Conservation (phyloP, 2,888 invertebrate species). For the Acanthosepion pharaonis region DNA sequence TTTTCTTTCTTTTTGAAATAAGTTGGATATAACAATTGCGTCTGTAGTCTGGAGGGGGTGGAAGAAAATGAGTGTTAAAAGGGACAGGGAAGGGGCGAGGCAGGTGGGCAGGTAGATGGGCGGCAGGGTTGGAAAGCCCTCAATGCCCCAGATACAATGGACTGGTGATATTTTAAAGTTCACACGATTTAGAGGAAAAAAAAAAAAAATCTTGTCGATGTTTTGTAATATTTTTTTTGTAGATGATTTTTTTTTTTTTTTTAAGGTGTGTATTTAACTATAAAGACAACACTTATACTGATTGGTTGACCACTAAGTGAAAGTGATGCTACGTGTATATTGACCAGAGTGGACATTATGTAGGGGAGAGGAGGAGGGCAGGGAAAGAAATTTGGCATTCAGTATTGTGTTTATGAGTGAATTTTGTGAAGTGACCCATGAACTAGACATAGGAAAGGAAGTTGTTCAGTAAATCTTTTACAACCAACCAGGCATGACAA, state of each 20-base stretch:
- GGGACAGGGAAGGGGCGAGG: too few species aligned
- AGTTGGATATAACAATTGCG: not conserved
- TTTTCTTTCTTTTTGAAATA: not conserved
- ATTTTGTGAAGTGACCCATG: not conserved
- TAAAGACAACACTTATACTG: not conserved
- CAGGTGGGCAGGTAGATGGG: not conserved
- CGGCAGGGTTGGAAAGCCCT: not conserved
- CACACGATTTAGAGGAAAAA: not conserved
- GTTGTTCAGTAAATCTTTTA: conserved; percentile 13
- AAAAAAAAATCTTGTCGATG: not conserved
- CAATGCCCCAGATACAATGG: not conserved
- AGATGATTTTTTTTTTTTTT: not conserved
- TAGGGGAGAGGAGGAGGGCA: not conserved
- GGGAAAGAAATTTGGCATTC: not conserved
- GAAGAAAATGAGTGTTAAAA: not conserved
- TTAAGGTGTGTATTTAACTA: not conserved
- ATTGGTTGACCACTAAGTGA: not conserved
- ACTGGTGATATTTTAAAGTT: not conserved
- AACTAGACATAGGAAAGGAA: not conserved
- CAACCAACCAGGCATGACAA: not conserved
- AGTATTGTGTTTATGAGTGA: not conserved
- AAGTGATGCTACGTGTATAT: not conserved
- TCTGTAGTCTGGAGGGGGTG: not conserved
- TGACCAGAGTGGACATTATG: not conserved
- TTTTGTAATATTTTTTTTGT: not conserved